Evolutionary conservation across 2,888 invertebrate genomes (phyloP), one percentile per base, ranked within the genome.

Genomic region (Drosophila cyrtoloma): DNA sequence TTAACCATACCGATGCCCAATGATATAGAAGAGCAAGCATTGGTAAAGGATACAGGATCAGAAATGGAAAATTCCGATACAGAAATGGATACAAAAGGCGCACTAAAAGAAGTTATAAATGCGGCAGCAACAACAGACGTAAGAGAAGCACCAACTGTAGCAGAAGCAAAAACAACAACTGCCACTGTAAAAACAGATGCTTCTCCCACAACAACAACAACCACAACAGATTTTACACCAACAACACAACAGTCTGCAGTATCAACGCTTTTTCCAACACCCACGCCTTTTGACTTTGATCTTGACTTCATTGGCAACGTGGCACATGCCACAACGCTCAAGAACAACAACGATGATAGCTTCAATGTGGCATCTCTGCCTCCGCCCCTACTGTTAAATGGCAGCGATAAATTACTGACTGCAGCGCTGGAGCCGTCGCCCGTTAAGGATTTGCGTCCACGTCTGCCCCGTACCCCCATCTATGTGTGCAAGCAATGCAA

Each of bases 401-500:
- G 85, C 26, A 75, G 57, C 51, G 88, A 87, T 53, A 75, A 86
- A 32, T 60, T 86, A 19, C n/a, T 87, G 39, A 58, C 81, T 19
- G 77, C 67, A 10, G 63, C 70, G 7, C 39, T 84, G 50, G 70
- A 76, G 35, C 67, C 79, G 35, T 76, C 77, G 19, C 73, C 81
- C 5, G 16, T 65, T 3, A 87, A 85, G 30, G 76, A 72, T 1
- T 26, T 71, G 9, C 76, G 80, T 1, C 9, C 65, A 2, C 66
- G 72, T 0, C 32, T 74, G 22, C 75, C 79, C 1, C 71, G 75
- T 0, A 64, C 73, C 2, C 82, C 81, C 0, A 80, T 75, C 16
- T 89, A 75, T 64, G 62, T 74, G 2, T 88, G 88, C 71, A 83
- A 82, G 55, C 69, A 79, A 52, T 88, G 88, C 60, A 85, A 77